Evolutionary conservation across 2,888 invertebrate species (phyloP), one percentile per base, ranked within the genome.

Genomic region (Tigriopus californicus): DNA sequence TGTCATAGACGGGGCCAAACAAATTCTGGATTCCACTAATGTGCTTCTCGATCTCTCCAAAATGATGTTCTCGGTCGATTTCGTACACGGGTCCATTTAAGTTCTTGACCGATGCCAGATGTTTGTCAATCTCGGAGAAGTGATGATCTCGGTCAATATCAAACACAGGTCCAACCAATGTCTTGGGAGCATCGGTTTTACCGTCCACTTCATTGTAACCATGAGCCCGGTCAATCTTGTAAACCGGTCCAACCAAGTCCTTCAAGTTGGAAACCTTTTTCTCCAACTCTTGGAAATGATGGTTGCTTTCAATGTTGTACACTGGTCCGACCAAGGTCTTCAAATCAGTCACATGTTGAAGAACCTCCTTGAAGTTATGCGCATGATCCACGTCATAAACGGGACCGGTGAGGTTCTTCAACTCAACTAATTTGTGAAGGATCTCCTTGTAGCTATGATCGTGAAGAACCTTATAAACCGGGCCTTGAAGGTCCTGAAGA

Each of bases 381-480:
- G 41, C 41, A n/a, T 13, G 13, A 13, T 56, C 56, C 3, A 56
- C 18, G 22, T 56, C 22, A 42, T 42, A 56, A 15, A 56, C 44
- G 2, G 56, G 56, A 15, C 59, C 58, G 15, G 18, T 57, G 15
- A 57, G 42, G 20, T 18, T 57, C 46, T 57, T 57, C 13, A 57
- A n/a, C 42, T 57, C 57, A 1, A 33, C 20, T 8, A 57, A 18
- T 6, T 41, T 57, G 1, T 18, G 15, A 13, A 42, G 25, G 44
- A 56, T 44, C 15, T 49, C 59, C 22, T 22, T 52, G 41, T 52
- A 59, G 52, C 40, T 59, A 24, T 59, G 59, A 20, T 51, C 52
- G 42, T 59, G 59, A 18, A 40, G 15, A 20, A 49, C 20, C 20
- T 55, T 15, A 44, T 59, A 59, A 6, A 59, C 59, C 1, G 59